Evolutionary conservation across 2,113 vertebrate species (phyloP).

Genomic region (Agelaius phoeniceus): DNA sequence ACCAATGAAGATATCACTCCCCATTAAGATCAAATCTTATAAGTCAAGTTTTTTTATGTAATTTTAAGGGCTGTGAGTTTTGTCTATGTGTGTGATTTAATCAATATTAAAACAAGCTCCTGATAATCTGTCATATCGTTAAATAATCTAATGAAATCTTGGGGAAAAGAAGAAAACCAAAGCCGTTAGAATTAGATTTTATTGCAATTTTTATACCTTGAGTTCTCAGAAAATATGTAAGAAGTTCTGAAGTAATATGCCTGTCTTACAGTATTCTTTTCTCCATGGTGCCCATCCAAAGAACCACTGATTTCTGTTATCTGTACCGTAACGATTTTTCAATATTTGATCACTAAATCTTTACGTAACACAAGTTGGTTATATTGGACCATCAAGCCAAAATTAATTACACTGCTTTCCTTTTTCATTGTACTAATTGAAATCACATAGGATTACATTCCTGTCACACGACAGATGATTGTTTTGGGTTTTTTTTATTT

Average conservation of each 20-base stretch:
- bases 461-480: neutral
- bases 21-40: neutral
- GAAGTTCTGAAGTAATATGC: neutral
- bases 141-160: neutral
- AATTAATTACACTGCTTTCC: neutral
- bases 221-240: neutral
- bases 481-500: neutral
- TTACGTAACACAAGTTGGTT: neutral
- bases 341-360: neutral
- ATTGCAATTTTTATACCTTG: neutral
- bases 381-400: neutral
- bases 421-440: neutral
- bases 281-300: neutral
- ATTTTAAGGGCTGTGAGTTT: neutral
- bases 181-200: neutral
- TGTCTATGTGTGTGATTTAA: neutral
- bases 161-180: neutral
- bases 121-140: neutral
- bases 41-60: neutral
- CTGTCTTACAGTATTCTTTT: neutral
- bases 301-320: neutral
- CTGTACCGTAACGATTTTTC: neutral
- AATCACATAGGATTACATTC: neutral
- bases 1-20: neutral
- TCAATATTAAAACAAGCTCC: conserved; percentile 24